Evolutionary conservation across 2,113 vertebrate species (phyloP).

Genomic region (Semnornis frantzii): DNA sequence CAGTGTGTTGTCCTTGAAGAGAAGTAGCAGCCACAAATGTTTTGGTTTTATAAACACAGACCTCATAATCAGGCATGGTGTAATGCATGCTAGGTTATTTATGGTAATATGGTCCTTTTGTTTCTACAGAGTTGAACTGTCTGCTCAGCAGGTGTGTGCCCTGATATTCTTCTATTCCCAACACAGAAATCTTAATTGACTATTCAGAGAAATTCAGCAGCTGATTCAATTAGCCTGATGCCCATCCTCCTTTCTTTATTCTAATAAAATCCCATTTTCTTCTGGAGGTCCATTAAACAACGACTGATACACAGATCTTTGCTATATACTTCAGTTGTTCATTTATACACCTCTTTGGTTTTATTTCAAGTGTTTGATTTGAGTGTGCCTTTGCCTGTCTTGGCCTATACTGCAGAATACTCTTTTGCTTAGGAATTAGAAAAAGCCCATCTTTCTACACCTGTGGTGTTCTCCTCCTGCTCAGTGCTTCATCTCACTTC

Average conservation of each 20-base stretch:
- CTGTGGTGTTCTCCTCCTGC: background rate
- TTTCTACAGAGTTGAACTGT: background rate
- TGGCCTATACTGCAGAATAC: background rate
- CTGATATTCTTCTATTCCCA: background rate
- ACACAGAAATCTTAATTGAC: background rate
- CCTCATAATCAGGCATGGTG: background rate
- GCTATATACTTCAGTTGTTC: background rate
- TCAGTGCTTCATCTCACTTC: background rate
- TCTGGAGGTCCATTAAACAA: background rate
- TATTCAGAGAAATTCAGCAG: background rate
- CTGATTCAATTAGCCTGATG: background rate
- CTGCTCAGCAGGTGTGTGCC: background rate
- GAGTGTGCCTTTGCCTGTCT: background rate
- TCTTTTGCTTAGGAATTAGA: background rate
- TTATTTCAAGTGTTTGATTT: background rate
- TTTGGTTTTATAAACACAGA: background rate
- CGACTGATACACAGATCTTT: background rate
- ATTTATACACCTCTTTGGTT: background rate
- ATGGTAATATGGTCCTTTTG: background rate
- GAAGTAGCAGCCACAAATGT: background rate
- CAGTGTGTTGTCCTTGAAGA: background rate
- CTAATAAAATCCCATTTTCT: background rate
- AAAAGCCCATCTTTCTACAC: background rate
- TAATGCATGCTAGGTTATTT: background rate
- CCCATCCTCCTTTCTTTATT: background rate